Evolutionary conservation across 1,140 invertebrate genomes (phyloP).

Genomic region (Neodiprion pinetum): DNA sequence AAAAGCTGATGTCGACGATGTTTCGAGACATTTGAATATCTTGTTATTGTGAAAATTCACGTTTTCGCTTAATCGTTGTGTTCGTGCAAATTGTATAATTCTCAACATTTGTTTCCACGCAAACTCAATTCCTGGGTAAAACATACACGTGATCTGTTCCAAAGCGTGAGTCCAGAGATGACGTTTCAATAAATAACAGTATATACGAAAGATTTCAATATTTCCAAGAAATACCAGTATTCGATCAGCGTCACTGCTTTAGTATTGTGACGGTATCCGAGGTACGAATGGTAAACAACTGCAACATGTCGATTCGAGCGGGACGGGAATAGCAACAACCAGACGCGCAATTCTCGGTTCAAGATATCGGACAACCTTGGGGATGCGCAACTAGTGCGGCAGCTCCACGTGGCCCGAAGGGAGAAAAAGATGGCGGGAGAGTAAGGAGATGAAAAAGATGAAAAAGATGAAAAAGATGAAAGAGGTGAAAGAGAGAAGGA

Average conservation of each 20-base stretch:
- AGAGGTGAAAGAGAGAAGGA: not conserved
- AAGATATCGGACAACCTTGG: constrained; percentile 41
- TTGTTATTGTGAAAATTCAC: too few species aligned
- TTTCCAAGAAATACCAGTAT: too few species aligned
- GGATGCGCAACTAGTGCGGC: constrained; percentile 42
- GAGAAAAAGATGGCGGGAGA: constrained; percentile 17
- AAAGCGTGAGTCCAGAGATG: too few species aligned
- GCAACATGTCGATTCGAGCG: constrained; percentile 15
- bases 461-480: constrained; percentile 22
- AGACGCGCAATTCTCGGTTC: constrained; percentile 19
- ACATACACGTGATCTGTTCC: too few species aligned
- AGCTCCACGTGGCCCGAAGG: constrained; percentile 24
- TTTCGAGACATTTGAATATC: too few species aligned
- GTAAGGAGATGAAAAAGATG: constrained; percentile 12
- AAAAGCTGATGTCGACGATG: too few species aligned
- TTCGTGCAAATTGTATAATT: too few species aligned
- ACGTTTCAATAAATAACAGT: too few species aligned
- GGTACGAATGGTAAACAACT: not conserved
- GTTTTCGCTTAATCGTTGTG: too few species aligned
- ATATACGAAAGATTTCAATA: not conserved
- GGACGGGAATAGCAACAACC: constrained; percentile 17
- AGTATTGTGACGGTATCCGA: not conserved
- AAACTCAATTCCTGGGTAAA: too few species aligned
- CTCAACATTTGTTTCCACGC: too few species aligned
- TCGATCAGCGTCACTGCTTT: not conserved